These are phyloP conservation scores for Eptesicus fuscus DNA, from an alignment of 2,113 vertebrate species.

Conservation along the genomic window DNA sequence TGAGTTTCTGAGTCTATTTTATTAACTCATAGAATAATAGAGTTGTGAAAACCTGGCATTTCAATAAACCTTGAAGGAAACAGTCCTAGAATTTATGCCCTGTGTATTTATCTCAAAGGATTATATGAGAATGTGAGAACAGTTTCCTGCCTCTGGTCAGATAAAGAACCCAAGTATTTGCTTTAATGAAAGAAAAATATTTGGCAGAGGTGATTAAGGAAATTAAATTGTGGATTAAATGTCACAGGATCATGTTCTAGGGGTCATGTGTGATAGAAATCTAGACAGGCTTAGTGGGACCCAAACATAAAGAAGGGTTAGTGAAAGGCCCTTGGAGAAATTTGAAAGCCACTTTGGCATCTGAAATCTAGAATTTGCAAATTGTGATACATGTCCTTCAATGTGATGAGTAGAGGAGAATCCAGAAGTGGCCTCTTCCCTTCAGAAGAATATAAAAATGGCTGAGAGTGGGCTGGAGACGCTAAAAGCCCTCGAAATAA, in stretches of 20 bases:
- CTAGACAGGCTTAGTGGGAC: not conserved
- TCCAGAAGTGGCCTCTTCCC: not conserved
- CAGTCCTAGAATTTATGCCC: not conserved
- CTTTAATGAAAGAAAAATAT: not conserved
- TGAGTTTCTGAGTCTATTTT: not conserved
- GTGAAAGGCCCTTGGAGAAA: not conserved
- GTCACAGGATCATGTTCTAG: not conserved
- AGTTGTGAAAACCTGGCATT: not conserved
- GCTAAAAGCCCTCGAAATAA: not conserved
- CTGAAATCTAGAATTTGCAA: not conserved
- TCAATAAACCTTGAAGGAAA: not conserved
- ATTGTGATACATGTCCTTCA: not conserved
- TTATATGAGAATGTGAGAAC: not conserved
- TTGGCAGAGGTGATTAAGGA: not conserved
- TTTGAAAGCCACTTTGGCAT: not conserved
- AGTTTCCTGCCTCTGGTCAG: not conserved
- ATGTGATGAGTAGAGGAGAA: not conserved
- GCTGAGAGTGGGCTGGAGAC: not conserved
- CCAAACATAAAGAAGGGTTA: not conserved
- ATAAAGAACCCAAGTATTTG: not conserved
- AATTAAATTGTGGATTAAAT: not conserved
- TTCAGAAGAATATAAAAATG: conserved; percentile 19
- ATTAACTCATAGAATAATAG: not conserved
- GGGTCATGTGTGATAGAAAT: not conserved
- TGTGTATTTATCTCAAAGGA: not conserved